A percentile compares a stretch with the other conserved stretches of the same genome.
Evolutionary conservation across 2,113 vertebrate species (phyloP).

Genomic region (Tragelaphus scriptus): DNA sequence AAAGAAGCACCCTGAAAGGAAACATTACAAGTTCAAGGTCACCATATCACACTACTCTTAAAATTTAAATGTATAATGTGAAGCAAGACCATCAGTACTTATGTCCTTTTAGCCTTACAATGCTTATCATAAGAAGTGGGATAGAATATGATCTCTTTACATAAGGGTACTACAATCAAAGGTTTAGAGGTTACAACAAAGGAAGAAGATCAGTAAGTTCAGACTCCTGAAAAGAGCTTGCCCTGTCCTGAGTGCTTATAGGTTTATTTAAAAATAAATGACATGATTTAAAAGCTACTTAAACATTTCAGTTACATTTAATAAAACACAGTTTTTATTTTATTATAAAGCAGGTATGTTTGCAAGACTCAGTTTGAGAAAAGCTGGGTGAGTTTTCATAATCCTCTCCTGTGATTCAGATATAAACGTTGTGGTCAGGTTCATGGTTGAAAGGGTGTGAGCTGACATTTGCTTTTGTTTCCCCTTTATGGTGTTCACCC

Average conservation of each 20-base stretch:
- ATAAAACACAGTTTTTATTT: not conserved
- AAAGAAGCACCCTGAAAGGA: not conserved
- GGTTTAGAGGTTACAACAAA: not conserved
- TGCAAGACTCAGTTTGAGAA: not conserved
- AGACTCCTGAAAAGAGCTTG: not conserved
- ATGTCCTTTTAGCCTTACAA: not conserved
- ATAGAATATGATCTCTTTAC: not conserved
- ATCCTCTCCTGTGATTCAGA: conserved; percentile 25
- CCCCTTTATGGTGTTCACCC: not conserved
- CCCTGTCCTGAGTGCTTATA: not conserved
- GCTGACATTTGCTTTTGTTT: conserved; percentile 21
- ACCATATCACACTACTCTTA: not conserved
- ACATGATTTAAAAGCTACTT: not conserved
- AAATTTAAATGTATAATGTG: not conserved
- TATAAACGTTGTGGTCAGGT: conserved; percentile 29
- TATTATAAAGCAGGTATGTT: not conserved
- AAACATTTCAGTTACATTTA: not conserved
- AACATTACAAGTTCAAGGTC: not conserved
- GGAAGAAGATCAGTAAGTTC: not conserved
- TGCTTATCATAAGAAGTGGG: not conserved
- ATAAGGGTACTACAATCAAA: not conserved
- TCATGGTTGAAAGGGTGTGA: not conserved
- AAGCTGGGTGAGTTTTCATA: not conserved
- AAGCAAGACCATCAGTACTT: not conserved
- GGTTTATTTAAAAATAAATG: not conserved